phyloP scores from a whole-genome alignment of 2,113 vertebrate genomes.

The Mus pahari region DNA sequence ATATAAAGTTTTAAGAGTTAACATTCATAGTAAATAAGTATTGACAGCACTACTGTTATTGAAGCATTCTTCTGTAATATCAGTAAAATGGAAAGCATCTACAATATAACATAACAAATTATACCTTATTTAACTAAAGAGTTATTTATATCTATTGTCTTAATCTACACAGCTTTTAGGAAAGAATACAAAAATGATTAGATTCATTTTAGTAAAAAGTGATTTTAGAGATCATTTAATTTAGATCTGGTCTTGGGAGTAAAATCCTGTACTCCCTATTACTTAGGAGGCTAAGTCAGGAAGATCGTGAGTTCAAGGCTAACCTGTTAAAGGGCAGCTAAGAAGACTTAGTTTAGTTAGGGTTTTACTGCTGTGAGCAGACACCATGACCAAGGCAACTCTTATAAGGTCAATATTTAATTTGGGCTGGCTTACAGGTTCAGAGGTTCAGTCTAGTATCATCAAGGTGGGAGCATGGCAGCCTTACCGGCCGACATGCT shows the following conservation, averaged over 20 bases:
- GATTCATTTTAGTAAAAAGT: background rate
- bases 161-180: conserved; percentile 11
- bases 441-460: too few species aligned
- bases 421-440: too few species aligned
- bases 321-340: background rate
- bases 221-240: background rate
- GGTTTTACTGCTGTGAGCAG: too few species aligned
- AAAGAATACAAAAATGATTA: conserved; percentile 10
- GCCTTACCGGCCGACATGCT: too few species aligned
- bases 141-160: background rate
- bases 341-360: too few species aligned
- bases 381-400: too few species aligned
- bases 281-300: background rate
- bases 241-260: background rate
- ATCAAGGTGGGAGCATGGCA: too few species aligned
- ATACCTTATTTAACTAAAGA: conserved; percentile 30
- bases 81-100: conserved; percentile 10
- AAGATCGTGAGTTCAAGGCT: background rate
- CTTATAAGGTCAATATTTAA: too few species aligned
- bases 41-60: background rate
- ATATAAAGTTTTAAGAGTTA: background rate
- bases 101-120: background rate
- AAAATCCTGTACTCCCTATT: background rate
- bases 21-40: conserved; percentile 2
- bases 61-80: background rate